Percentiles rank a stretch among this genome's conserved stretches.
Conservation (phyloP, 1,140 invertebrate genomes). For the Cylas formicarius region DNA sequence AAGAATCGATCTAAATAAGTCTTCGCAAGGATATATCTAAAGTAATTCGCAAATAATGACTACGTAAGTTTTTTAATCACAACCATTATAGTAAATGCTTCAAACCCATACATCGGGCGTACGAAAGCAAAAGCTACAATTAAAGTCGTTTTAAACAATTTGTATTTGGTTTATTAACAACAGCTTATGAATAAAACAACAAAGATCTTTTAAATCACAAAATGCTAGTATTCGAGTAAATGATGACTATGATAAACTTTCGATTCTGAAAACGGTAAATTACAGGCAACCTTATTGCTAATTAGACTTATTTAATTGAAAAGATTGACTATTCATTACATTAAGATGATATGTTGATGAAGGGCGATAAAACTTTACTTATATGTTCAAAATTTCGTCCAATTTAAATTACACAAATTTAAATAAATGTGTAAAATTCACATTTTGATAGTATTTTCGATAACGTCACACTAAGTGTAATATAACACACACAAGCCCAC, state of each 20-base stretch:
- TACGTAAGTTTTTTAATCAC: conserved; percentile 9
- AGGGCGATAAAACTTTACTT: too few species aligned
- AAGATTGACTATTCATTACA: conserved; percentile 18
- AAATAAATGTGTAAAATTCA: too few species aligned
- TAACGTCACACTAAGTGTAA: too few species aligned
- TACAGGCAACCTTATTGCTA: conserved; percentile 11
- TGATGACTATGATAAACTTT: conserved; percentile 1
- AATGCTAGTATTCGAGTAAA: not conserved
- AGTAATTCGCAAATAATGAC: conserved; percentile 3
- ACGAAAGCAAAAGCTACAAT: too few species aligned
- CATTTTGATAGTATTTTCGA: too few species aligned
- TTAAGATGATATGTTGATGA: conserved; percentile 18
- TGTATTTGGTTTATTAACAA: not conserved
- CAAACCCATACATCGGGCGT: not conserved
- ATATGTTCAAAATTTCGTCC: too few species aligned
- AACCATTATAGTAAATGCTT: conserved; percentile 9
- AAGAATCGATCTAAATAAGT: conserved; percentile 8
- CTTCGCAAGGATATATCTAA: not conserved
- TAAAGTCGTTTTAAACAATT: too few species aligned
- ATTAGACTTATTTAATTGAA: conserved; percentile 20
- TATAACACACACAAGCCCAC: too few species aligned
- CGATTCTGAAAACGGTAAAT: not conserved
- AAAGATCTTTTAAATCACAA: not conserved
- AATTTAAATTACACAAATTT: too few species aligned
- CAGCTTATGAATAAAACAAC: conserved; percentile 1